A percentile compares a stretch with the other conserved stretches of the same genome.
Conservation (phyloP, 2,113 vertebrate species). For the Baryphthengus martii region DNA sequence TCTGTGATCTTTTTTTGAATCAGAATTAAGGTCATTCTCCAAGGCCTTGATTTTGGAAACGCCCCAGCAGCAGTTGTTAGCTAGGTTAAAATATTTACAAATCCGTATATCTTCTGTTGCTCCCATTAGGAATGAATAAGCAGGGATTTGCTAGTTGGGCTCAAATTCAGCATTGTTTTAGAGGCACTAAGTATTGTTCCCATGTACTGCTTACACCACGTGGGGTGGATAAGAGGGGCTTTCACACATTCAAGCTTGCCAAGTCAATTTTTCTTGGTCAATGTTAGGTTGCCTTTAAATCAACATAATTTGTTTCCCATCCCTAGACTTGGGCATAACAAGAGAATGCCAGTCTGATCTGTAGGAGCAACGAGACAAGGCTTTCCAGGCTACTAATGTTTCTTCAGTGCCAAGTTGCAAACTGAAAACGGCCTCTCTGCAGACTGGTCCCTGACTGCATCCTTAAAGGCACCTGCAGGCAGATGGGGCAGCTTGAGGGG, state of each 20-base stretch:
- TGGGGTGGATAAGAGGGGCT: background rate
- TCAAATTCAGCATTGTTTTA: constrained; percentile 34
- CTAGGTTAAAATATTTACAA: constrained; percentile 59
- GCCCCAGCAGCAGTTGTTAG: constrained; percentile 52
- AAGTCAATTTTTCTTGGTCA: background rate
- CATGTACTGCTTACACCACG: background rate
- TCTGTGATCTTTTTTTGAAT: background rate
- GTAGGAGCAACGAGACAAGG: background rate
- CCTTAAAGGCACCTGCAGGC: background rate
- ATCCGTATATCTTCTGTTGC: background rate
- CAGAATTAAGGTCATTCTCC: constrained; percentile 37
- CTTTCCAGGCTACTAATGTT: background rate
- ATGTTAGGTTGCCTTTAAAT: constrained; percentile 4
- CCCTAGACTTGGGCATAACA: background rate
- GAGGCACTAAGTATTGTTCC: constrained; percentile 6
- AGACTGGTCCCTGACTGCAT: background rate
- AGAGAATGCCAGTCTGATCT: background rate
- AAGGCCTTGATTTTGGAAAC: constrained; percentile 42
- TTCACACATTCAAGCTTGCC: constrained; percentile 29
- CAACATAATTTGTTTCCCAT: background rate
- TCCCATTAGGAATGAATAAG: constrained; percentile 21
- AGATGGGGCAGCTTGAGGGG: background rate
- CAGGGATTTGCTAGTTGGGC: constrained; percentile 18
- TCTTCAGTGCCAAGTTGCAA: background rate
- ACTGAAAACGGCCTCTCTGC: background rate